Evolutionary conservation across 2,797 vertebrate species (phyloP).

Genomic region (Myotis findleyi): DNA sequence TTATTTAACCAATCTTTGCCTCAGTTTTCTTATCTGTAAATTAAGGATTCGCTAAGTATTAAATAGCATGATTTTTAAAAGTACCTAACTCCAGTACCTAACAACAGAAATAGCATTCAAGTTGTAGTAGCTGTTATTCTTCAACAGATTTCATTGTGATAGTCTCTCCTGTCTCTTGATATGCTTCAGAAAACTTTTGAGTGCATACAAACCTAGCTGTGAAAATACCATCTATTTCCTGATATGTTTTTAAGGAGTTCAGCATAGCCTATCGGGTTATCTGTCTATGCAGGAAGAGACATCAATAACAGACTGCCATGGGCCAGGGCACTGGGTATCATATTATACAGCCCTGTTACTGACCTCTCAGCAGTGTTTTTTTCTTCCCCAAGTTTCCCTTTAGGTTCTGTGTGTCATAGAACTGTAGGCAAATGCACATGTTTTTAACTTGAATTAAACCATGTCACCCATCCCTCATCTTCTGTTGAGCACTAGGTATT

Average conservation of each 20-base stretch:
- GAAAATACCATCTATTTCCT: slow-evolving; percentile 27
- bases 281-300: neutral
- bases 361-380: neutral
- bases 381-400: neutral
- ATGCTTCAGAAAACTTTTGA: neutral
- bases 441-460: neutral
- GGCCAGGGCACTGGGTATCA: neutral
- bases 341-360: neutral
- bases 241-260: slow-evolving; percentile 7
- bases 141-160: neutral
- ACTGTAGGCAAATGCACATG: neutral
- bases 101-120: neutral
- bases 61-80: slow-evolving; percentile 30
- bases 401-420: neutral
- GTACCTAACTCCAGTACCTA: neutral
- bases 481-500: neutral
- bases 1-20: neutral
- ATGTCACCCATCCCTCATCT: neutral
- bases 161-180: neutral
- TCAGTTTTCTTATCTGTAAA: slow-evolving; percentile 51
- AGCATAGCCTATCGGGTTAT: neutral
- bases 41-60: neutral
- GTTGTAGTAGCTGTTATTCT: neutral
- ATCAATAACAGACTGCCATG: neutral
- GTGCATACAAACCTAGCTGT: neutral